A percentile compares a stretch with the other conserved stretches of the same genome.
These are phyloP conservation scores for Rhegmatorhina hoffmannsi DNA, from an alignment of 2,113 vertebrate genomes.

Conservation along the genomic window DNA sequence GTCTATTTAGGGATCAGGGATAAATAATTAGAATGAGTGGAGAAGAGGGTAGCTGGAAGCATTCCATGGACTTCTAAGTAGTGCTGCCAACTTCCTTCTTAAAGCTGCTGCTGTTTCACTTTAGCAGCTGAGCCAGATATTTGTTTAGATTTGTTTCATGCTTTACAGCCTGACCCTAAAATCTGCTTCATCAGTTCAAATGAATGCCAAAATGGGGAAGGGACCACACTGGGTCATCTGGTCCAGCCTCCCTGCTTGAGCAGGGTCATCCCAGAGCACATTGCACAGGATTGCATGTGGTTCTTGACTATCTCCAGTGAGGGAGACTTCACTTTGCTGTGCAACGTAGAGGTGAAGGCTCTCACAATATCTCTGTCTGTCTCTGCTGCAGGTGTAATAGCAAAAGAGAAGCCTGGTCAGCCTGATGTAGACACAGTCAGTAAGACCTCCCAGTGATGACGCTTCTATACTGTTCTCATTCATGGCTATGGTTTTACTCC, in stretches of 20 bases:
- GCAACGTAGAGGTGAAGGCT: neutral
- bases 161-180: neutral
- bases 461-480: fast-evolving
- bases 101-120: constrained; percentile 54
- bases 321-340: neutral
- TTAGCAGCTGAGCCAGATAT: constrained; percentile 62
- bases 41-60: constrained; percentile 48
- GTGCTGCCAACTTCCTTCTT: constrained; percentile 40
- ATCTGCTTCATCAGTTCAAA: neutral
- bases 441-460: fast-evolving
- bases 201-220: neutral
- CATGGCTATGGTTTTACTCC: neutral
- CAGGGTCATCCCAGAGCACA: neutral
- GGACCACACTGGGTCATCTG: neutral
- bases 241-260: neutral
- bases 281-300: too few relatives aligned
- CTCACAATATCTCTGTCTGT: neutral
- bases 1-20: constrained; percentile 36
- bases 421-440: neutral
- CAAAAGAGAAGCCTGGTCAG: neutral
- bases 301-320: neutral
- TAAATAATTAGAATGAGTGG: constrained; percentile 56
- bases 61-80: neutral
- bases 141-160: constrained; percentile 14
- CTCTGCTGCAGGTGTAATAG: constrained; percentile 32